phyloP scores from a whole-genome alignment of 2,797 vertebrate species.

The Pithecia hirsuta region DNA sequence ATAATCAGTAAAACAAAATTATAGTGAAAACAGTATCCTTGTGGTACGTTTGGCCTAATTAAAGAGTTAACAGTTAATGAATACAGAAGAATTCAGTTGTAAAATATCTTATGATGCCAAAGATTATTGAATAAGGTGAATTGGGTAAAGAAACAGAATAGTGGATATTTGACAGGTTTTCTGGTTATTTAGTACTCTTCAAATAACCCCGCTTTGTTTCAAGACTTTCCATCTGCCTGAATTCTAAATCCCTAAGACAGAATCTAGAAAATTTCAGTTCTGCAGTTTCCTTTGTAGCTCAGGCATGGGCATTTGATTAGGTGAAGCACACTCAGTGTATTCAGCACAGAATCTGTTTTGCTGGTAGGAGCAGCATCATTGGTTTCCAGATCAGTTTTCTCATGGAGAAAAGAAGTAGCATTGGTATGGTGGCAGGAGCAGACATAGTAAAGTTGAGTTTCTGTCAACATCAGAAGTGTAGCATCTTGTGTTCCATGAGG shows the following conservation, averaged over 20 bases:
- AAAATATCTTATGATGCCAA: neutral
- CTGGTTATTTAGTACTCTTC: neutral
- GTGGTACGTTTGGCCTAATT: neutral
- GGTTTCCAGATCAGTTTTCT: neutral
- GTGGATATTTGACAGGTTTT: neutral
- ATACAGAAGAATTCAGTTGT: neutral
- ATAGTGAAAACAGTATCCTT: neutral
- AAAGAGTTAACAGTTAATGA: neutral
- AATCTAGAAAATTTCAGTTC: neutral
- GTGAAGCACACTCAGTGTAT: neutral
- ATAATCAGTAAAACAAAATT: neutral
- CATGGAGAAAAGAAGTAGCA: neutral
- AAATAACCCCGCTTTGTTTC: neutral
- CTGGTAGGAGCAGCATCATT: neutral
- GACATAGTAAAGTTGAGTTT: neutral
- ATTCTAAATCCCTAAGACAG: neutral
- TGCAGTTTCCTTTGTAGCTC: neutral
- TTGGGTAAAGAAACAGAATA: neutral
- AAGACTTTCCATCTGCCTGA: neutral
- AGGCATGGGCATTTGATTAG: neutral
- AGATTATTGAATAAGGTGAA: neutral
- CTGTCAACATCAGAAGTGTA: neutral
- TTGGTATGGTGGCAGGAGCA: neutral
- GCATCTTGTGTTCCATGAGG: neutral
- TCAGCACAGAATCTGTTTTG: neutral